These are phyloP conservation scores for Psittacus erithacus DNA, from an alignment of 2,113 vertebrate species.

Conservation along the genomic window DNA sequence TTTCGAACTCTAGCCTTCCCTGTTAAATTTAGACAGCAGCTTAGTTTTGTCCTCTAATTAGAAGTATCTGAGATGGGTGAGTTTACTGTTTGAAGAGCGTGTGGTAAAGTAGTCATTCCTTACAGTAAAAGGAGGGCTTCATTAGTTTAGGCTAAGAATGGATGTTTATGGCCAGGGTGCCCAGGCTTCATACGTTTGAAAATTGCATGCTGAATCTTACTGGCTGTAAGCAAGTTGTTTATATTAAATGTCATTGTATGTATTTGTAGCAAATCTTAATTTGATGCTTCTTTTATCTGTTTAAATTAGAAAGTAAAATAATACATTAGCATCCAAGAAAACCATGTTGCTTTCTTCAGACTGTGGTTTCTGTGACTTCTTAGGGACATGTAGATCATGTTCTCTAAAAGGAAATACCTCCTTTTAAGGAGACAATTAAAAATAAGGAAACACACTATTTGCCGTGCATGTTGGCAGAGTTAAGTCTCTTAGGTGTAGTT, in stretches of 20 bases:
- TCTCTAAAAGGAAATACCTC: background rate
- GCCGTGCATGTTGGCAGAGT: background rate
- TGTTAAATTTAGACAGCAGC: slow-evolving; percentile 41
- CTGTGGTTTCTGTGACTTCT: background rate
- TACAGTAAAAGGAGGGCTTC: background rate
- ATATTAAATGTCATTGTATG: background rate
- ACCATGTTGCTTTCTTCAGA: background rate
- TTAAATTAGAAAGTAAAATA: slow-evolving; percentile 21
- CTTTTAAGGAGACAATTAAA: slow-evolving; percentile 14
- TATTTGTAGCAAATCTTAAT: background rate
- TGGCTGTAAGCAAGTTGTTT: background rate
- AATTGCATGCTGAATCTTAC: background rate
- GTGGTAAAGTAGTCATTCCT: background rate
- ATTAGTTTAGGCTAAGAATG: background rate
- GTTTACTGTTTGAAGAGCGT: background rate
- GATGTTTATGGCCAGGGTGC: background rate
- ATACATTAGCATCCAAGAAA: background rate
- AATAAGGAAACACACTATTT: background rate
- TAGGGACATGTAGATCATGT: background rate
- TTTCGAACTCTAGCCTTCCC: background rate
- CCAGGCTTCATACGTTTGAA: background rate
- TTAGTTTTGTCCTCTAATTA: slow-evolving; percentile 45
- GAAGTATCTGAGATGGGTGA: background rate
- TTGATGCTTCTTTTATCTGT: background rate
- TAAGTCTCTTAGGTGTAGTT: background rate